Conservation (phyloP, 2,888 invertebrate genomes). For the Drosophila birchii region DNA sequence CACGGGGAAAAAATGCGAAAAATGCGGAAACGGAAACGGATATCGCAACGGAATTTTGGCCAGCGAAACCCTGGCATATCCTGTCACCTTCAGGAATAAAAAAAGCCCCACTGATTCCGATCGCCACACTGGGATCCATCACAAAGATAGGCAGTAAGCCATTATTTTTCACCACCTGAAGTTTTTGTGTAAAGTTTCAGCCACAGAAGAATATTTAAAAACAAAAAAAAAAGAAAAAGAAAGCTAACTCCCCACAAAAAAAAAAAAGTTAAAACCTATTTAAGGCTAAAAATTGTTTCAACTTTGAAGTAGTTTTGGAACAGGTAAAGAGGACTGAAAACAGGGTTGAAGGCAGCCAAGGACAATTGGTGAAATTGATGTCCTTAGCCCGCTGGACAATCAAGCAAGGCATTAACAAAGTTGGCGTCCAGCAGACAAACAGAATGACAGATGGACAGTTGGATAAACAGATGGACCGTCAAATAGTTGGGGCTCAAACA, state of each 20-base stretch:
- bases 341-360: too few species aligned
- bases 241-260: too few species aligned
- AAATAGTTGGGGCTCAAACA: constrained; percentile 8
- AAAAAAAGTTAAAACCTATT: too few species aligned
- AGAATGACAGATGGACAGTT: constrained; percentile 28
- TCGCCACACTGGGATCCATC: constrained; percentile 31
- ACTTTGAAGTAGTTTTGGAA: too few species aligned
- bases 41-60: constrained; percentile 45
- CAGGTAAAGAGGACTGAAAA: too few species aligned
- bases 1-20: constrained; percentile 12
- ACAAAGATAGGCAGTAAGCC: not conserved
- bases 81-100: not conserved
- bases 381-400: constrained; percentile 9
- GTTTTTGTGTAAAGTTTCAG: not conserved
- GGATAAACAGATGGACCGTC: constrained; percentile 30
- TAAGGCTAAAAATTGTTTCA: too few species aligned
- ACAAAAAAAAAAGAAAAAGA: too few species aligned
- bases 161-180: constrained; percentile 4
- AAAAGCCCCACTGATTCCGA: constrained; percentile 24
- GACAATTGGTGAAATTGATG: constrained; percentile 2
- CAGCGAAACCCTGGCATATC: not conserved
- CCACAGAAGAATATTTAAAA: too few species aligned
- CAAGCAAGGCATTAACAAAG: constrained; percentile 15
- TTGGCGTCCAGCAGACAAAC: constrained; percentile 13
- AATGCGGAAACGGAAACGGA: constrained; percentile 55